A percentile compares a stretch with the other conserved stretches of the same genome.
Evolutionary conservation across 2,797 vertebrate species (phyloP).

Genomic region (Sebastes steindachneri): DNA sequence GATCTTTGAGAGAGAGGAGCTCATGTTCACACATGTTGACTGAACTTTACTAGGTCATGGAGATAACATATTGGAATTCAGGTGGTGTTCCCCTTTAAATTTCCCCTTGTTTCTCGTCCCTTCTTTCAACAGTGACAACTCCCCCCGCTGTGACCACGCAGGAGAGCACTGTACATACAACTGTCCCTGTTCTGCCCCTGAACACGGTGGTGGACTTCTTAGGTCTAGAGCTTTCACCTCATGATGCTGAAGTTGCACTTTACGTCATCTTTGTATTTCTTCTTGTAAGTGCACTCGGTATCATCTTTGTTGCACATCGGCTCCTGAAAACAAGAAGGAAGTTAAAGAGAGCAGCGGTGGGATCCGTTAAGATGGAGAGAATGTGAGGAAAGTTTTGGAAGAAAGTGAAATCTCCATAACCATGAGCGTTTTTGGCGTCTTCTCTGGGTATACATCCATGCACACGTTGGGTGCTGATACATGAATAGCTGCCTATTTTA

Average conservation of each 20-base stretch:
- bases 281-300: background rate
- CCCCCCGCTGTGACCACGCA: background rate
- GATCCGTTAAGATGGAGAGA: slow-evolving; percentile 33
- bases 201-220: slow-evolving; percentile 35
- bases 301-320: background rate
- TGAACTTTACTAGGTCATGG: too few relatives aligned
- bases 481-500: background rate
- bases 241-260: slow-evolving; percentile 46
- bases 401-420: background rate
- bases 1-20: too few relatives aligned
- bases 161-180: background rate
- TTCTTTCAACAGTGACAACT: slow-evolving; percentile 10
- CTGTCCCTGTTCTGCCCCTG: background rate
- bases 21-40: too few relatives aligned
- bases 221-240: slow-evolving; percentile 31
- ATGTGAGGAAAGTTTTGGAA: slow-evolving; percentile 33
- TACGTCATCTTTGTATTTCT: slow-evolving; percentile 36
- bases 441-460: background rate
- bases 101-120: background rate
- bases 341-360: background rate
- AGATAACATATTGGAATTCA: too few relatives aligned
- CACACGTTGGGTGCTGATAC: background rate
- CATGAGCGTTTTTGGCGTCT: background rate
- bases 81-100: too few relatives aligned
- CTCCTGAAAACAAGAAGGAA: slow-evolving; percentile 31